A percentile compares a stretch with the other conserved stretches of the same genome.
Conservation (phyloP, 2,113 vertebrate species). For the Antechinus stuartii region DNA sequence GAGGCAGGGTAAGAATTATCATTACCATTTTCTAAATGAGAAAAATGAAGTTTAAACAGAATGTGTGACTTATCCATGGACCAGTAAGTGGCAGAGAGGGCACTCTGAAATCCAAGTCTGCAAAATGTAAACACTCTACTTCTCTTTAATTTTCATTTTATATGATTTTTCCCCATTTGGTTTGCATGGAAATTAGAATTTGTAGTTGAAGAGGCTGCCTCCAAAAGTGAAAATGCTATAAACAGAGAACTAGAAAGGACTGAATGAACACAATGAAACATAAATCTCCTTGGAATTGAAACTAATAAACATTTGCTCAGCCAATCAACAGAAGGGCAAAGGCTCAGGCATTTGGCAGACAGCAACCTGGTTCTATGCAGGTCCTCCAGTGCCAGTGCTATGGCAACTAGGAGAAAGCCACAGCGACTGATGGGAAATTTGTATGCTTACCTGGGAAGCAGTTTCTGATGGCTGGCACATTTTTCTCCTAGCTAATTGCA, state of each 20-base stretch:
- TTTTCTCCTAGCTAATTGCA: background rate
- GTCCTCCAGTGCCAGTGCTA: background rate
- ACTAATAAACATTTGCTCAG: constrained; percentile 1
- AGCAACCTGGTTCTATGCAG: background rate
- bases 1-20: background rate
- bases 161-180: background rate
- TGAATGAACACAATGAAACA: constrained; percentile 9
- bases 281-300: constrained; percentile 26
- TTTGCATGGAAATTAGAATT: constrained; percentile 29
- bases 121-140: background rate
- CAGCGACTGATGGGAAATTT: background rate
- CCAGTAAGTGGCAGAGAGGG: background rate
- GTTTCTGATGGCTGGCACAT: background rate
- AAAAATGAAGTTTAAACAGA: background rate
- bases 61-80: background rate
- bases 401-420: background rate
- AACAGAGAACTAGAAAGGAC: background rate
- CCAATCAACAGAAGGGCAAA: background rate
- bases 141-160: constrained; percentile 30
- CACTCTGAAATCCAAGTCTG: background rate
- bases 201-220: constrained; percentile 4
- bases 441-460: background rate
- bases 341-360: background rate
- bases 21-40: background rate
- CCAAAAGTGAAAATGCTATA: constrained; percentile 24